Percentiles rank a stretch among this genome's conserved stretches.
These are phyloP conservation scores for Eumerus sabulonum DNA, from an alignment of 2,888 invertebrate genomes.

Conservation along the genomic window DNA sequence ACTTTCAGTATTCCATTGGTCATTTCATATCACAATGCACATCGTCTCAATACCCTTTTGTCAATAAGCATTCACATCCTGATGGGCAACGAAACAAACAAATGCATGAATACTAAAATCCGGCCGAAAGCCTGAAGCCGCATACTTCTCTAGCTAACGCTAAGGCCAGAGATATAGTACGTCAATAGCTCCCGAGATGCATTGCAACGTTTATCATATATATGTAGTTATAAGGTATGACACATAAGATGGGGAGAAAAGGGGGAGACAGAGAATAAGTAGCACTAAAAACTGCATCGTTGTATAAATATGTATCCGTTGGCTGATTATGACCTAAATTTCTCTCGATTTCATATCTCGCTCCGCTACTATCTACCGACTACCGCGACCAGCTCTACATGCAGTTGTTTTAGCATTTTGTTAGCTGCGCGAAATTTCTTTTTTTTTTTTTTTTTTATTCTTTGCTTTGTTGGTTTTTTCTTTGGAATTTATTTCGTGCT, in stretches of 20 bases:
- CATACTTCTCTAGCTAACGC: background rate
- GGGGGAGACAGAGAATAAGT: background rate
- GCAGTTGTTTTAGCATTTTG: constrained; percentile 38
- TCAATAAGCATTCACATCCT: constrained; percentile 31
- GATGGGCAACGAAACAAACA: constrained; percentile 35
- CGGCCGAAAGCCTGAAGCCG: no score
- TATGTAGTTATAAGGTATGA: no score
- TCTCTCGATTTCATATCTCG: constrained; percentile 53
- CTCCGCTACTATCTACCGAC: constrained; percentile 4
- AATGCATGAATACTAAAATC: background rate
- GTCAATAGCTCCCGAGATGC: constrained; percentile 7
- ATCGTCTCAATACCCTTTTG: constrained; percentile 21
- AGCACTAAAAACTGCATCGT: constrained; percentile 35
- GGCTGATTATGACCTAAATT: constrained; percentile 65
- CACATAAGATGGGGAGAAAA: background rate
- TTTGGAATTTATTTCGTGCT: constrained; percentile 60
- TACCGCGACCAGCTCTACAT: background rate
- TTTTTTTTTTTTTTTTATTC: constrained; percentile 34
- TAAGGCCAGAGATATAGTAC: background rate
- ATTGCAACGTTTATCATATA: no score
- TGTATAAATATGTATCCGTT: constrained; percentile 51
- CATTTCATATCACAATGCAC: background rate
- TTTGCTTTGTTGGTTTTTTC: constrained; percentile 27
- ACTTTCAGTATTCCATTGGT: background rate
- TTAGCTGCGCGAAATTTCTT: constrained; percentile 32